These are phyloP conservation scores for Echinops telfairi DNA, from an alignment of 2,113 vertebrate species.

Conservation along the genomic window DNA sequence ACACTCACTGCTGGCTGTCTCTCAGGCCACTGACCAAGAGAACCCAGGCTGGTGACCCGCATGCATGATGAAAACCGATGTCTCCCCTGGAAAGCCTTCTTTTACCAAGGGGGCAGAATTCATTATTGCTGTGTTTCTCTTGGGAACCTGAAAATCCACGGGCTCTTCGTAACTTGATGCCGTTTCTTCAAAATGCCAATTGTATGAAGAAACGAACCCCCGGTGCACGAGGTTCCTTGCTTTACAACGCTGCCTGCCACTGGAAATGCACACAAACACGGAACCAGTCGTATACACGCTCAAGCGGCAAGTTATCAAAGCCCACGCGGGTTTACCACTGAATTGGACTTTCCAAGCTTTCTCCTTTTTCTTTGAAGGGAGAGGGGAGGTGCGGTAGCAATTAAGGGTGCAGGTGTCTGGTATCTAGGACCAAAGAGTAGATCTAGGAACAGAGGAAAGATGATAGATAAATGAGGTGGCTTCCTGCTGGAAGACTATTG, in stretches of 20 bases:
- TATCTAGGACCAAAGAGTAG: not conserved
- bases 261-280: accelerated
- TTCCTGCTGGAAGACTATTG: accelerated
- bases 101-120: accelerated
- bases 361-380: not conserved
- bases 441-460: not conserved
- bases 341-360: not conserved
- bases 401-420: not conserved
- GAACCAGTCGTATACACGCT: not conserved
- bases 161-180: not conserved
- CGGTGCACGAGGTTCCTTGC: not conserved
- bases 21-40: accelerated
- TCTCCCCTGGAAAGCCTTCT: not conserved
- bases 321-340: accelerated
- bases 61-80: too few relatives aligned
- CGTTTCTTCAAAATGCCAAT: not conserved
- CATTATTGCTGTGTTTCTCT: not conserved
- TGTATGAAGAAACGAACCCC: too few relatives aligned
- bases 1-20: accelerated
- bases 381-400: not conserved
- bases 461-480: not conserved
- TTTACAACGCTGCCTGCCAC: not conserved
- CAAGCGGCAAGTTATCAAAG: not conserved
- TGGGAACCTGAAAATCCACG: too few relatives aligned
- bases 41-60: not conserved